A percentile compares a stretch with the other conserved stretches of the same genome.
These are phyloP conservation scores for Microcaecilia unicolor DNA, from an alignment of 2,797 vertebrate genomes.

Conservation along the genomic window DNA sequence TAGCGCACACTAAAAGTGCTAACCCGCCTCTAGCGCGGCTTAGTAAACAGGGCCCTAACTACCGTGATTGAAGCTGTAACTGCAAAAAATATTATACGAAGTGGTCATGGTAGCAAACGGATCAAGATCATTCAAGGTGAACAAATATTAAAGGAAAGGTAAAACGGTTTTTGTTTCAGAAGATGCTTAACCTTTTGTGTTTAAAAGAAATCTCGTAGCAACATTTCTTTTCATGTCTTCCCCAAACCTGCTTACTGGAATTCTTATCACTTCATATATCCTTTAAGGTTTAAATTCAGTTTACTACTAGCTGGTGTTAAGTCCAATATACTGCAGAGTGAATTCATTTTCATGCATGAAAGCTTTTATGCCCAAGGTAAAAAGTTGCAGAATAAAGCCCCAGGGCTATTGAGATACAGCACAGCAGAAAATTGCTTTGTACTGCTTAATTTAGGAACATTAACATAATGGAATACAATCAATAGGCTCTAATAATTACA, in stretches of 20 bases:
- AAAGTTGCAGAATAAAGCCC: slow-evolving; percentile 28
- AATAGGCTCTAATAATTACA: slow-evolving; percentile 47
- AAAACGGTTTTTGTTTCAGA: slow-evolving; percentile 28
- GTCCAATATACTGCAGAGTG: slow-evolving; percentile 13
- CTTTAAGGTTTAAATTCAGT: slow-evolving; percentile 11
- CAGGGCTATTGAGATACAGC: slow-evolving; percentile 19
- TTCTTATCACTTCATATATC: slow-evolving; percentile 15
- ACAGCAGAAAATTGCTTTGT: slow-evolving; percentile 32
- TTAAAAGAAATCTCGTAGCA: not conserved
- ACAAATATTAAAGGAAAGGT: slow-evolving; percentile 8
- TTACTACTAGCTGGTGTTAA: slow-evolving; percentile 30
- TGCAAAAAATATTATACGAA: slow-evolving; percentile 27
- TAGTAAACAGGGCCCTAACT: no score
- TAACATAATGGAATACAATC: slow-evolving; percentile 43
- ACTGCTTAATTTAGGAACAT: slow-evolving; percentile 42
- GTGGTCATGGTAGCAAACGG: slow-evolving; percentile 17
- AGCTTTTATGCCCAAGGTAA: slow-evolving; percentile 9
- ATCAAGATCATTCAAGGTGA: slow-evolving; percentile 16
- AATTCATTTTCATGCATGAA: slow-evolving; percentile 30
- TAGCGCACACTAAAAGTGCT: no score
- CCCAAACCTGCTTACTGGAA: slow-evolving; percentile 20
- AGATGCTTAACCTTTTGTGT: slow-evolving; percentile 1
- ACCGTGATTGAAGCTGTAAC: slow-evolving; percentile 18
- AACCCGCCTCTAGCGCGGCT: no score
- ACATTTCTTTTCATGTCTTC: slow-evolving; percentile 5